These are phyloP conservation scores for Petroica traversi DNA, from an alignment of 2,113 vertebrate species.

Conservation along the genomic window DNA sequence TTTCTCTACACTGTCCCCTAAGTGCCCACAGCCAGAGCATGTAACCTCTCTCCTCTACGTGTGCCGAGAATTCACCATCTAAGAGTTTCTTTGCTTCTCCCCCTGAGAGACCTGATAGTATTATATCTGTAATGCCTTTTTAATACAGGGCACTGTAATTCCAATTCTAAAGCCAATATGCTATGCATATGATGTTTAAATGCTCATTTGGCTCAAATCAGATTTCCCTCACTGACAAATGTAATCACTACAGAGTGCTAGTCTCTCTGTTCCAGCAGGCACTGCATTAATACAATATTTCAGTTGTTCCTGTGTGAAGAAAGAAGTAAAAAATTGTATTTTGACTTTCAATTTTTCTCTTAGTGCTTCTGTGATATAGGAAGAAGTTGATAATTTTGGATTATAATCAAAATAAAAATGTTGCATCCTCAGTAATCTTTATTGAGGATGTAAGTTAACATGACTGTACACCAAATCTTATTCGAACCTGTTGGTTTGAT, in stretches of 20 bases:
- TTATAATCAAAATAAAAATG: background rate
- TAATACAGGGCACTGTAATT: background rate
- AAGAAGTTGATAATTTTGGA: background rate
- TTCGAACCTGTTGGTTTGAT: background rate
- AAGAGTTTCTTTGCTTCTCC: background rate
- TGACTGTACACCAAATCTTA: background rate
- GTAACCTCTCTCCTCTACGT: rapidly evolving
- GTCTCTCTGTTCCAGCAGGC: background rate
- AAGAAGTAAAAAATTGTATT: background rate
- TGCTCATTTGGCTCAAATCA: background rate
- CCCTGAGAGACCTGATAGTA: background rate
- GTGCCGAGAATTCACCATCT: background rate
- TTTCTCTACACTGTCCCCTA: background rate
- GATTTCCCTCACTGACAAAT: background rate
- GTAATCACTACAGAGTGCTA: background rate
- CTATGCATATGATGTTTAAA: background rate
- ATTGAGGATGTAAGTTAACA: background rate
- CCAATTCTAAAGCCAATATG: background rate
- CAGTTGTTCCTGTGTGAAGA: background rate
- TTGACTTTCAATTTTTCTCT: background rate
- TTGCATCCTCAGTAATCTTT: background rate
- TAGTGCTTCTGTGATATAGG: background rate
- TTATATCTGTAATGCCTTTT: background rate
- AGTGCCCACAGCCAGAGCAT: background rate
- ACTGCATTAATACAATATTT: background rate